phyloP scores from a whole-genome alignment of 2,797 vertebrate genomes.

The Crypturellus tataupa region DNA sequence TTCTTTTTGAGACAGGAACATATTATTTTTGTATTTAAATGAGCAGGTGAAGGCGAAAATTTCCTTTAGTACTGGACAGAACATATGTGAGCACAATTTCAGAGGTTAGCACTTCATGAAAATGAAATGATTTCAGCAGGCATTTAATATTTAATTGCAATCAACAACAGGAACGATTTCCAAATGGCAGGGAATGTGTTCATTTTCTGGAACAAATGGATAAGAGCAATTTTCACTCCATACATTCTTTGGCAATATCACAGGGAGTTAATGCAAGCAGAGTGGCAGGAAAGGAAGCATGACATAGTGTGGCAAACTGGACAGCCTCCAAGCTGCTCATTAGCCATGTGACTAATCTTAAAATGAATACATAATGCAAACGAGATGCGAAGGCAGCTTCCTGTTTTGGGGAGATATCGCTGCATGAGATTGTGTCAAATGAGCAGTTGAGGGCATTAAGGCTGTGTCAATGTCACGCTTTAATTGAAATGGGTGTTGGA shows the following conservation, averaged over 20 bases:
- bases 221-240: slow-evolving; percentile 59
- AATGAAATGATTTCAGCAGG: slow-evolving; percentile 56
- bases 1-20: background rate
- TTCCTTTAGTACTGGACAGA: background rate
- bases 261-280: slow-evolving; percentile 60
- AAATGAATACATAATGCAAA: slow-evolving; percentile 79
- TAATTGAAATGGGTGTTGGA: slow-evolving; percentile 75
- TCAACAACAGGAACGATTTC: slow-evolving; percentile 63
- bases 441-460: slow-evolving; percentile 55
- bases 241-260: slow-evolving; percentile 59
- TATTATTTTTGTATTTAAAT: background rate
- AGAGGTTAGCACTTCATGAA: background rate
- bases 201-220: slow-evolving; percentile 75
- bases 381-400: slow-evolving; percentile 64
- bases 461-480: slow-evolving; percentile 72
- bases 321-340: slow-evolving; percentile 73
- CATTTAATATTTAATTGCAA: slow-evolving; percentile 69
- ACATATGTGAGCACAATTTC: background rate
- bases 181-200: slow-evolving; percentile 49
- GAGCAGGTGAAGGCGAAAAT: background rate
- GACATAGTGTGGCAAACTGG: slow-evolving; percentile 62
- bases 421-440: slow-evolving; percentile 62
- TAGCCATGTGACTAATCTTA: slow-evolving; percentile 78
- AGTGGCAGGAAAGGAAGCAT: slow-evolving; percentile 40
- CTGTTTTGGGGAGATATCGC: slow-evolving; percentile 78